Percentiles rank a stretch among this genome's conserved stretches.
Evolutionary conservation across 2,888 invertebrate genomes (phyloP).

Genomic region (Melanchra persicariae): DNA sequence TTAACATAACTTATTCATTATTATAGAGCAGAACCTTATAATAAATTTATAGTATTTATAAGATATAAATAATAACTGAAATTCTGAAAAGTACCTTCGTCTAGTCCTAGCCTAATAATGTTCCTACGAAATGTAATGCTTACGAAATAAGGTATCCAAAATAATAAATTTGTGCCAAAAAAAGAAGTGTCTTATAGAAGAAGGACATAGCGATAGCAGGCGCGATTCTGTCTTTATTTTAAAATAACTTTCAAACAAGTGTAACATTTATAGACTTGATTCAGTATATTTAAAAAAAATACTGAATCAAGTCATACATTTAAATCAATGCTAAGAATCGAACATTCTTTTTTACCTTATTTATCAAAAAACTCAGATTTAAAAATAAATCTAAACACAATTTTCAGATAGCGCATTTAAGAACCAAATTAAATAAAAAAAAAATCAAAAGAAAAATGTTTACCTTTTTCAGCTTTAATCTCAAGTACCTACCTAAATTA

Average conservation of each 20-base stretch:
- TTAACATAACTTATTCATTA: conserved; percentile 18
- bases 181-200: conserved; percentile 25
- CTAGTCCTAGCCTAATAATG: conserved; percentile 59
- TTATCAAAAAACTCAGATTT: not conserved
- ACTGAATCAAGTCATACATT: not conserved
- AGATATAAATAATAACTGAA: conserved; percentile 22
- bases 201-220: conserved; percentile 31
- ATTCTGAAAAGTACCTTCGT: conserved; percentile 38
- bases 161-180: conserved; percentile 58
- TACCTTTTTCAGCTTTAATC: not conserved
- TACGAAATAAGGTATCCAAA: conserved; percentile 60
- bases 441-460: too few relatives aligned
- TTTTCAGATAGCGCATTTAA: not conserved
- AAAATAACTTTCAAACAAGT: not conserved
- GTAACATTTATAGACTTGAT: too few relatives aligned
- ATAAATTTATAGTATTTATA: conserved; percentile 25
- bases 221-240: conserved; percentile 11
- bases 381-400: not conserved
- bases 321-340: not conserved
- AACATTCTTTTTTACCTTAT: too few relatives aligned
- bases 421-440: too few relatives aligned
- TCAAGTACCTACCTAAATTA: conserved; percentile 6
- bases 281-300: too few relatives aligned
- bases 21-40: not conserved
- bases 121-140: conserved; percentile 60